phyloP scores from a whole-genome alignment of 2,888 invertebrate genomes.

The Bellardia bayeri region DNA sequence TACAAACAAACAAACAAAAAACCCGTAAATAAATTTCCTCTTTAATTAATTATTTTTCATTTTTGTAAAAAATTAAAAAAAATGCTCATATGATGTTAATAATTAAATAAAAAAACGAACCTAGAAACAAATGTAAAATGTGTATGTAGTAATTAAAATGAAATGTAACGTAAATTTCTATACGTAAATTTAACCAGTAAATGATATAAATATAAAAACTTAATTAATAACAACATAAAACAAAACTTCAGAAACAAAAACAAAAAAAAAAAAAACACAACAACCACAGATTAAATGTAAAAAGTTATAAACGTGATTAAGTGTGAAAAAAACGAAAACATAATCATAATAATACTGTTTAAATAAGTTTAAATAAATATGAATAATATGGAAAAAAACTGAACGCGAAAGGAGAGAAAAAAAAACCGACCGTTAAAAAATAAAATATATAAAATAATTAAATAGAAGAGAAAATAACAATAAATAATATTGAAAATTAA shows the following conservation, averaged over 20 bases:
- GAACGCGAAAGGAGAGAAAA: background rate
- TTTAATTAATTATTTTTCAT: background rate
- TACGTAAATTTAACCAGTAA: background rate
- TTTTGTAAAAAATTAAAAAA: background rate
- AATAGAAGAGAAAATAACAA: constrained; percentile 36
- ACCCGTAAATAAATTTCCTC: background rate
- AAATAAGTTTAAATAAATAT: constrained; percentile 39
- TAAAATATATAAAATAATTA: constrained; percentile 39
- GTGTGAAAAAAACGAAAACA: background rate
- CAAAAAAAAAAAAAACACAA: background rate
- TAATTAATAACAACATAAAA: constrained; percentile 4
- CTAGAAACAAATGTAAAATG: constrained; percentile 2
- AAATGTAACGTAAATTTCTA: constrained; percentile 2
- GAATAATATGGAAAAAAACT: background rate
- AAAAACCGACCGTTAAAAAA: background rate
- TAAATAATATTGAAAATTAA: constrained; percentile 9
- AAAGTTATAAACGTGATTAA: constrained; percentile 10
- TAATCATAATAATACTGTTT: constrained; percentile 11
- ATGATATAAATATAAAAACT: background rate
- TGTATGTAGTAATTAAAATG: constrained; percentile 21
- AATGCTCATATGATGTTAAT: background rate
- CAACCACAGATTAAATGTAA: background rate
- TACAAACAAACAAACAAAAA: background rate
- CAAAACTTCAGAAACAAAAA: background rate
- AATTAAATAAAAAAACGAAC: background rate